Evolutionary conservation across 2,113 vertebrate genomes (phyloP).

Genomic region (Siniperca chuatsi): DNA sequence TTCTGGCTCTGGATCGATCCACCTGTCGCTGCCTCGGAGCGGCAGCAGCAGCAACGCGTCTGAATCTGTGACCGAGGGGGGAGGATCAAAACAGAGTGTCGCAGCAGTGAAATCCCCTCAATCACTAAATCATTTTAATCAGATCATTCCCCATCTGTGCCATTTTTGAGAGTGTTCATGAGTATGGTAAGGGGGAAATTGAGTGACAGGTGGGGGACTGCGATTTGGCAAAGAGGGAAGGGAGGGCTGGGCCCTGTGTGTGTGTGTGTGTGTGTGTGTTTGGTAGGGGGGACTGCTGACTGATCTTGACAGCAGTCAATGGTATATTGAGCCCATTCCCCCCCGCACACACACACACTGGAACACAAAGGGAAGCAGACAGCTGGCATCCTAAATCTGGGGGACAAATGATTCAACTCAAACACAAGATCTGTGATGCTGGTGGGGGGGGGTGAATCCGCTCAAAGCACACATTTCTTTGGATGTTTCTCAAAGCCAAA

Average conservation of each 20-base stretch:
- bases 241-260: slow-evolving; percentile 32
- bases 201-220: slow-evolving; percentile 75
- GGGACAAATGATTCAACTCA: slow-evolving; percentile 66
- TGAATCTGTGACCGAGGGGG: slow-evolving; percentile 18
- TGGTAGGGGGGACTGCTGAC: slow-evolving; percentile 22
- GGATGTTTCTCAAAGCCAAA: slow-evolving; percentile 45
- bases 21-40: slow-evolving; percentile 27
- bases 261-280: slow-evolving; percentile 26
- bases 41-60: neutral
- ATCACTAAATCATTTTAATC: slow-evolving; percentile 77
- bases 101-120: slow-evolving; percentile 61
- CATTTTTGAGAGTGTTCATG: slow-evolving; percentile 57
- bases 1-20: slow-evolving; percentile 39
- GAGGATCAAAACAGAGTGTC: slow-evolving; percentile 39
- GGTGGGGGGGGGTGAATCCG: neutral
- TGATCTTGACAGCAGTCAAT: slow-evolving; percentile 67
- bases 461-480: slow-evolving; percentile 62
- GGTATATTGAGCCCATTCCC: slow-evolving; percentile 46
- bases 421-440: slow-evolving; percentile 63
- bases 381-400: slow-evolving; percentile 80
- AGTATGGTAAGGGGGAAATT: slow-evolving; percentile 56
- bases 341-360: slow-evolving; percentile 25
- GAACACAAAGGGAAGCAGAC: slow-evolving; percentile 76
- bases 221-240: slow-evolving; percentile 63
- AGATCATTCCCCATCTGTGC: slow-evolving; percentile 75